These are phyloP conservation scores for Stegastes partitus DNA, from an alignment of 2,113 vertebrate species.

Conservation along the genomic window DNA sequence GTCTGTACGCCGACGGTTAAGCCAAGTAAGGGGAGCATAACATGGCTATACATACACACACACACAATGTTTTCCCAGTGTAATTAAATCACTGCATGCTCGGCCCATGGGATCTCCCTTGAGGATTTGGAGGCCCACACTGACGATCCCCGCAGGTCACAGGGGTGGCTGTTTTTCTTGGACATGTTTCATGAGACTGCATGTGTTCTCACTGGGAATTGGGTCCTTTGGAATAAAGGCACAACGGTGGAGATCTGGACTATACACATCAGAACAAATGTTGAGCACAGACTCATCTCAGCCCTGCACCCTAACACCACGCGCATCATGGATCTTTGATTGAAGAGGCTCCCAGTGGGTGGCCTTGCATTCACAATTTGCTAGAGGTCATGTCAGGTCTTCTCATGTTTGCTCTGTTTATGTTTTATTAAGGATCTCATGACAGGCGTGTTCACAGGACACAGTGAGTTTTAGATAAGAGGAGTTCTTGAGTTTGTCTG, in stretches of 20 bases:
- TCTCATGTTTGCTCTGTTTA: constrained; percentile 38
- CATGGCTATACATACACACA: constrained; percentile 17
- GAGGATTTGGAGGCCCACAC: constrained; percentile 67
- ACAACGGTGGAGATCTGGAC: constrained; percentile 4
- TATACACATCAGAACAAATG: constrained; percentile 35
- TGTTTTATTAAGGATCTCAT: constrained; percentile 54
- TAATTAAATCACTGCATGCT: constrained; percentile 75
- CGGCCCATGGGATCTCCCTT: constrained; percentile 56
- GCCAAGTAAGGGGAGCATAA: constrained; percentile 28
- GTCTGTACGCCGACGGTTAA: constrained; percentile 25
- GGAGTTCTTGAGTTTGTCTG: constrained; percentile 20
- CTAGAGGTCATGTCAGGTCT: constrained; percentile 48
- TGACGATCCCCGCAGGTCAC: constrained; percentile 74
- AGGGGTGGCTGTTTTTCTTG: constrained; percentile 76
- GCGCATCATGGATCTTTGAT: constrained; percentile 31
- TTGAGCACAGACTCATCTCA: constrained; percentile 36
- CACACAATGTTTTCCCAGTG: constrained; percentile 69
- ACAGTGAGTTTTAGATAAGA: neutral
- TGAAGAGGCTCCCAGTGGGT: constrained; percentile 37
- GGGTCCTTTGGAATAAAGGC: constrained; percentile 19
- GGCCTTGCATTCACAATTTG: constrained; percentile 46
- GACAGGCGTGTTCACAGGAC: constrained; percentile 25
- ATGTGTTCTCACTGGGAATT: constrained; percentile 74
- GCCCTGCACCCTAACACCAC: constrained; percentile 33
- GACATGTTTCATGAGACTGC: constrained; percentile 75